A percentile compares a stretch with the other conserved stretches of the same genome.
Conservation (phyloP, 2,797 vertebrate genomes). For the Eremophila alpestris region DNA sequence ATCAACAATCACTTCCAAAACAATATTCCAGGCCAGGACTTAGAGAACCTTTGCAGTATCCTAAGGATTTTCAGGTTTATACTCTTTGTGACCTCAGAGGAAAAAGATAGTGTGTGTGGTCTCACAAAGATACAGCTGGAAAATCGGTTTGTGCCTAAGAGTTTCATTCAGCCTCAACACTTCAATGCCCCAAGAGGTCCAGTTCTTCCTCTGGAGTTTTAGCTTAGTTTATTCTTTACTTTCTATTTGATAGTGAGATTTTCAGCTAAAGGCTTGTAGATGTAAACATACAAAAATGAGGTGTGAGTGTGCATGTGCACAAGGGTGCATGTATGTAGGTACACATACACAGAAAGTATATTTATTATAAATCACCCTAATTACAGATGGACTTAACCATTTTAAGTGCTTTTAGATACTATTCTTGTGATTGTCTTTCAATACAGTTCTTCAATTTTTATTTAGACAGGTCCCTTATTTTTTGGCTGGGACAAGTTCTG, state of each 20-base stretch:
- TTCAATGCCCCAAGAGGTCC: neutral
- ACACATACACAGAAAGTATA: neutral
- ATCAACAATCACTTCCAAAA: neutral
- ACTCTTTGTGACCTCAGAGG: neutral
- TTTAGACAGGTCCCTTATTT: neutral
- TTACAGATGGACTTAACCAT: neutral
- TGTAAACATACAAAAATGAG: neutral
- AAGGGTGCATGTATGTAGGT: too few relatives aligned
- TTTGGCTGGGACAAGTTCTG: neutral
- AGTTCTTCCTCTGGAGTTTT: neutral
- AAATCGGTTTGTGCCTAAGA: neutral
- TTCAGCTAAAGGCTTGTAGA: neutral
- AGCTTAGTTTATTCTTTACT: neutral
- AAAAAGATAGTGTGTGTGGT: neutral
- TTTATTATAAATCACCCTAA: neutral
- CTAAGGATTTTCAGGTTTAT: neutral
- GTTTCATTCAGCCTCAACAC: neutral
- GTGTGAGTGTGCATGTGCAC: accelerated
- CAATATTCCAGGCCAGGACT: neutral
- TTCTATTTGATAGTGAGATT: neutral
- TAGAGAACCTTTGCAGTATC: neutral
- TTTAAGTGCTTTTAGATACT: neutral
- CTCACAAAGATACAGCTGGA: neutral
- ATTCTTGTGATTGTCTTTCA: neutral
- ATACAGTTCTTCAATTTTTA: neutral